phyloP scores from a whole-genome alignment of 2,113 vertebrate genomes.

The Chascanopsetta lugubris region DNA sequence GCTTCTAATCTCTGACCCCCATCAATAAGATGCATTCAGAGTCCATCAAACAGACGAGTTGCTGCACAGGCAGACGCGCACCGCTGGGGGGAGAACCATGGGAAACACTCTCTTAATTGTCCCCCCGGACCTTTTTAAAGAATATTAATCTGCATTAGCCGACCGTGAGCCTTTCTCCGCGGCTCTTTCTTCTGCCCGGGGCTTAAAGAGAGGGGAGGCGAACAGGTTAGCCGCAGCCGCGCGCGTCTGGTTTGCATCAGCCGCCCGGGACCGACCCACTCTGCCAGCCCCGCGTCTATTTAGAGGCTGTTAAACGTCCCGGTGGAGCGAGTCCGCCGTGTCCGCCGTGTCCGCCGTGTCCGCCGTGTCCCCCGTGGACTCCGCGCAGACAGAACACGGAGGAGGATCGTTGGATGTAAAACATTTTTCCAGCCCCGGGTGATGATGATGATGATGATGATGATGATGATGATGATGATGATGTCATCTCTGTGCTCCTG shows the following conservation, averaged over 20 bases:
- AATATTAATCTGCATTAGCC: slow-evolving; percentile 86
- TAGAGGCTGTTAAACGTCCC: slow-evolving; percentile 51
- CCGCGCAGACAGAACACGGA: slow-evolving; percentile 40
- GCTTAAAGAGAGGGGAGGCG: slow-evolving; percentile 51
- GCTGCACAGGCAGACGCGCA: slow-evolving; percentile 71
- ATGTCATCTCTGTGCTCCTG: slow-evolving; percentile 37
- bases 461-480: too few relatives aligned
- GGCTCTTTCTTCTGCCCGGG: slow-evolving; percentile 74
- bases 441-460: too few relatives aligned
- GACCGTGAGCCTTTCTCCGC: slow-evolving; percentile 78
- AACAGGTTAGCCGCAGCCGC: slow-evolving; percentile 60
- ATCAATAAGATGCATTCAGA: slow-evolving; percentile 85
- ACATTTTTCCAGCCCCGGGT: slow-evolving; percentile 35
- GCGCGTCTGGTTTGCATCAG: slow-evolving; percentile 67
- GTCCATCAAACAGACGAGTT: slow-evolving; percentile 79
- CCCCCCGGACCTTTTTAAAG: slow-evolving; percentile 81
- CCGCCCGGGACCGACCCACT: slow-evolving; percentile 31
- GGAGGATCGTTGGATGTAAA: slow-evolving; percentile 38
- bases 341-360: slow-evolving; percentile 32
- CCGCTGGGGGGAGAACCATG: slow-evolving; percentile 78
- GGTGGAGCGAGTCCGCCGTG: slow-evolving; percentile 39
- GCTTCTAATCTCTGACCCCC: slow-evolving; percentile 83
- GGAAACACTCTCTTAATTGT: slow-evolving; percentile 84
- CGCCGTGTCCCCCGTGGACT: slow-evolving; percentile 27
- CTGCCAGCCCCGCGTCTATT: slow-evolving; percentile 47